Evolutionary conservation across 2,888 invertebrate genomes (phyloP), one percentile per base, ranked within the genome.

Genomic region (Mylabris sibirica): DNA sequence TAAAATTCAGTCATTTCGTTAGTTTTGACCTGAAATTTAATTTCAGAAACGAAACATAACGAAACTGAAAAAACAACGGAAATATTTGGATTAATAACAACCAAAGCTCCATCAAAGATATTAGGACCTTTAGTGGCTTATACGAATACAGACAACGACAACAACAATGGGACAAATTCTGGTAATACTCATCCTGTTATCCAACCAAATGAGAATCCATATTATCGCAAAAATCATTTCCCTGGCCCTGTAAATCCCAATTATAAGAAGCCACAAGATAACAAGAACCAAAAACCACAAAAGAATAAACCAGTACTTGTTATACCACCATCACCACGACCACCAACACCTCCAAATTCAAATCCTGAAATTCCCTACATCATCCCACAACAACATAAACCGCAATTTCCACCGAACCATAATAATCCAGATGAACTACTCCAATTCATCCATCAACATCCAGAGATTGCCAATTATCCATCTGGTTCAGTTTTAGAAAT

Each of bases 161-260:
- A 76, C 22, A 70, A 70, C n/a, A 65, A 64, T 38, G 65, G 41
- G 41, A 62, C 35, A 64, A 75, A 69, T 65, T 69, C 53, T 24
- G 24, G 22, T 20, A 49, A 73, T 61, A 70, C 61, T 63, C 72
- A 63, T 60, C 60, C 59, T 20, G 24, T 59, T 8, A 68, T 70
- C 66, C 72, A 76, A n/a, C 67, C 73, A 1, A 70, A 75, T 30
- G 81, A 81, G 68, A 81, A 81, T 74, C 80, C 79, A 5, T 81
- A 77, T 66, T 76, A 76, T 72, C 75, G 75, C 59, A 73, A 66
- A 67, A 66, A 74, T 24, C 79, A 84, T 1, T 85, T 85, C 75
- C 81, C 84, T 69, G 87, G 86, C 14, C 86, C 87, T 6, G 85
- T 85, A 73, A 86, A 81, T 81, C 86, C 87, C 12, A 82, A 85